Evolutionary conservation across 1,140 invertebrate genomes (phyloP), one percentile per base, ranked within the genome.

Genomic region (Drosophila rufa): DNA sequence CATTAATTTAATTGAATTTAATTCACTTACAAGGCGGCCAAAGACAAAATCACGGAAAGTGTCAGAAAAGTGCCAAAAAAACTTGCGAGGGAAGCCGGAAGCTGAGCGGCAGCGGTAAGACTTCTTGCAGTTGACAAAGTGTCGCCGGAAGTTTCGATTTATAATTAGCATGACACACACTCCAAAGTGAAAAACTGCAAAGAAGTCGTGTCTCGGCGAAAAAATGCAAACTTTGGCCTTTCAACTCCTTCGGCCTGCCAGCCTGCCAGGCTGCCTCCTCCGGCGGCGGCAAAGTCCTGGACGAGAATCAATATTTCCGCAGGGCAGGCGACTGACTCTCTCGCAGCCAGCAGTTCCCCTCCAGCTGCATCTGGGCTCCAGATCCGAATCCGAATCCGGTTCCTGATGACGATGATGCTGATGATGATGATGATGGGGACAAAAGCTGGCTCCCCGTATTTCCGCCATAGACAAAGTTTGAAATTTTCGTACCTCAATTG

Each of bases 161-260:
- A 90, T 90, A 90, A 90, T 90, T 90, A 90, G 85, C 85, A 90
- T 90, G 85, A 90, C 85, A 90, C 85, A 90, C 81, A 90, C 82
- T 85, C 60, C 79, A 59, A 59, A 85, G 71, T 81, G 71, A 85
- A 85, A 90, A 90, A 91, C 56, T 82, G 70, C 61, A 60, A 85
- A 82, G 57, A 90, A 84, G 64, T 60, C 62, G 79, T 75, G 79
- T 85, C 81, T 90, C 53, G 79, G 70, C 51, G 81, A 90, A 85
- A 85, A 90, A 85, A 90, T 74, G 70, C 71, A 90, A 89, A 82
- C 82, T 77, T 90, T 90, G 66, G 48, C 66, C 65, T 53, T 59
- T 56, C 56, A 42, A 70, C 46, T 61, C 58, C 60, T 48, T 2
- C 30, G 73, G 19, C 45, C 47, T 15, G 25, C n/a, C 30, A 11